Evolutionary conservation across 2,113 vertebrate genomes (phyloP), one percentile per base, ranked within the genome.

Genomic region (Otis tarda): DNA sequence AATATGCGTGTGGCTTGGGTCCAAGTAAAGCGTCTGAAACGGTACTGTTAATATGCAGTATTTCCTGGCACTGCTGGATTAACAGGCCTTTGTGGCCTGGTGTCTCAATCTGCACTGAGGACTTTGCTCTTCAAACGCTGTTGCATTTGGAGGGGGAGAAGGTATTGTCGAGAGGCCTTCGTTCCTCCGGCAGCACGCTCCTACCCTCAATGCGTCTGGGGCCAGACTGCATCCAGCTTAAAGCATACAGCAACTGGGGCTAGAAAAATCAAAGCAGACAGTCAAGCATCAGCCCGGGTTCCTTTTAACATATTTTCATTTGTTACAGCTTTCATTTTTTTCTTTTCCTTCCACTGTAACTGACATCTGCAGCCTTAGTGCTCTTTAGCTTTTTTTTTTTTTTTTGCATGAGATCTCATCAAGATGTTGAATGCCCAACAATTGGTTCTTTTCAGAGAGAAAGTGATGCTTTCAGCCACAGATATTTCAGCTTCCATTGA

Each of bases 371-470:
- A 61, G 59, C 17, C 47, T 50, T 82, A n/a, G 19, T 61, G 68
- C 25, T 57, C 78, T 91, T 81, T 25, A 70, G 41, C 7, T 37
- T 31, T 64, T 14, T 53, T 23, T 25, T 25, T 78, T 57, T 52
- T 50, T 67, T 65, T n/a, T 4, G 14, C 55, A 10, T 27, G 55
- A 75, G 25, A 74, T 93, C 20, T 95, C 81, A 87, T 70, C 31
- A 45, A 53, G 59, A 74, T 78, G 41, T 52, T 91, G 31, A 95
- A 69, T 55, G 55, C 71, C 56, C 77, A 52, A 68, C 68, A 71
- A 56, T 93, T 74, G 27, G 19, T 83, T 89, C 75, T 80, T 92
- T 96, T 94, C 68, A 94, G 50, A n/a, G 9, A 21, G 39, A 80
- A 95, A 86, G 77, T 53, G 6, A 13, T 91, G 55, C 24, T 90